Percentiles rank a stretch among this genome's conserved stretches.
Conservation (phyloP, 2,888 invertebrate genomes). For the Margaritifera margaritifera region DNA sequence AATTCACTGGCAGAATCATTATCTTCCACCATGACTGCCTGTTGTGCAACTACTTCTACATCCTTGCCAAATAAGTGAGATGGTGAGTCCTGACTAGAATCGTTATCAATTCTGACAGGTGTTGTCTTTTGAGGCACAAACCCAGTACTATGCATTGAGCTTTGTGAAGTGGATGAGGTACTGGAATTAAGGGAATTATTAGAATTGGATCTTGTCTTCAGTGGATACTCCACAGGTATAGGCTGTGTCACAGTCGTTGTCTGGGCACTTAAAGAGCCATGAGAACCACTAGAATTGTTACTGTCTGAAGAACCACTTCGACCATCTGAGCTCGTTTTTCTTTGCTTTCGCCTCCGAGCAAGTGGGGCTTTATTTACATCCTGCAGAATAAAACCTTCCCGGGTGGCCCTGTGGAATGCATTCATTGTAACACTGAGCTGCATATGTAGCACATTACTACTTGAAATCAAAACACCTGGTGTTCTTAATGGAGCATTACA, state of each 20-base stretch:
- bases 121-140: slow-evolving; percentile 52
- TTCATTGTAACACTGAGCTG: slow-evolving; percentile 79
- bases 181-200: slow-evolving; percentile 50
- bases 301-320: slow-evolving; percentile 66
- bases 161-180: slow-evolving; percentile 52
- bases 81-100: slow-evolving; percentile 26
- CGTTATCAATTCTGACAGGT: slow-evolving; percentile 17
- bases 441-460: slow-evolving; percentile 74
- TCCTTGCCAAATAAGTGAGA: slow-evolving; percentile 14
- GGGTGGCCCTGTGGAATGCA: slow-evolving; percentile 81
- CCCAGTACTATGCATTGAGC: slow-evolving; percentile 59
- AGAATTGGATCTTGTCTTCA: slow-evolving; percentile 29
- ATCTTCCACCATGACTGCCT: slow-evolving; percentile 13
- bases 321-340: slow-evolving; percentile 66
- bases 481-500: slow-evolving; percentile 78
- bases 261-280: slow-evolving; percentile 24
- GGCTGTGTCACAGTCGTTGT: slow-evolving; percentile 9
- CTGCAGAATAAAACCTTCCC: slow-evolving; percentile 83
- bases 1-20: slow-evolving; percentile 36
- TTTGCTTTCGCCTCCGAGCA: slow-evolving; percentile 78
- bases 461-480: slow-evolving; percentile 77
- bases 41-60: slow-evolving; percentile 1
- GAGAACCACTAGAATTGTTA: slow-evolving; percentile 54
- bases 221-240: background rate
- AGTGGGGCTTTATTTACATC: slow-evolving; percentile 83